These are phyloP conservation scores for Rattus rattus DNA, from an alignment of 2,113 vertebrate genomes.

Conservation along the genomic window DNA sequence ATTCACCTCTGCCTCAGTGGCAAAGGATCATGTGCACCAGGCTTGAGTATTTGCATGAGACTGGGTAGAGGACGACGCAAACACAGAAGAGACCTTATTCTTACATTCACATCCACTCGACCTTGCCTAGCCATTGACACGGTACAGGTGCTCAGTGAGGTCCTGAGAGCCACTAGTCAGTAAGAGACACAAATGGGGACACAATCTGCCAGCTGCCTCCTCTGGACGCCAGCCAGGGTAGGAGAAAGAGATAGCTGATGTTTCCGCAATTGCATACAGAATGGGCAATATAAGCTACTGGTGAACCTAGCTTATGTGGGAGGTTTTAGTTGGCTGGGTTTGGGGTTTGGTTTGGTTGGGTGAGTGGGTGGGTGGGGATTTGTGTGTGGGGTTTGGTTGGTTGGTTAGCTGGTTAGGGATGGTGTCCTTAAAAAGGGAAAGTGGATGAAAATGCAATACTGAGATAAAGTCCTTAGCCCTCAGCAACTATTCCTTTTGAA, in stretches of 20 bases:
- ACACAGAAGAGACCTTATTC: background rate
- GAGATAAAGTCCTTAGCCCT: background rate
- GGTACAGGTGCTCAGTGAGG: background rate
- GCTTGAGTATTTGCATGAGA: background rate
- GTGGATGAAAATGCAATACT: background rate
- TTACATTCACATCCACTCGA: background rate
- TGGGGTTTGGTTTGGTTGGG: background rate
- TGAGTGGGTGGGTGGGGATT: background rate
- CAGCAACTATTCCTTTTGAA: background rate
- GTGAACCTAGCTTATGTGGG: background rate
- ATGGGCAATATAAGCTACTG: background rate
- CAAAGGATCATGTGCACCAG: background rate
- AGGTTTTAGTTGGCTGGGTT: background rate
- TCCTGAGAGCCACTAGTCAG: background rate
- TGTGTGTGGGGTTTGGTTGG: background rate
- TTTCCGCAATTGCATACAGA: background rate
- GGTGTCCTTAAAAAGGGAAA: background rate
- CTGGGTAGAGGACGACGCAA: background rate
- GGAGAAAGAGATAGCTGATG: background rate
- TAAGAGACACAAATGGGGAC: background rate
- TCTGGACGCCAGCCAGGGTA: background rate
- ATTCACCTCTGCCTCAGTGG: background rate
- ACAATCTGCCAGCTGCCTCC: background rate
- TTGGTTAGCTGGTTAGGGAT: background rate
- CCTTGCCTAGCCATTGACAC: background rate